These are phyloP conservation scores for Saccopteryx bilineata DNA, from an alignment of 2,113 vertebrate species.

Conservation along the genomic window DNA sequence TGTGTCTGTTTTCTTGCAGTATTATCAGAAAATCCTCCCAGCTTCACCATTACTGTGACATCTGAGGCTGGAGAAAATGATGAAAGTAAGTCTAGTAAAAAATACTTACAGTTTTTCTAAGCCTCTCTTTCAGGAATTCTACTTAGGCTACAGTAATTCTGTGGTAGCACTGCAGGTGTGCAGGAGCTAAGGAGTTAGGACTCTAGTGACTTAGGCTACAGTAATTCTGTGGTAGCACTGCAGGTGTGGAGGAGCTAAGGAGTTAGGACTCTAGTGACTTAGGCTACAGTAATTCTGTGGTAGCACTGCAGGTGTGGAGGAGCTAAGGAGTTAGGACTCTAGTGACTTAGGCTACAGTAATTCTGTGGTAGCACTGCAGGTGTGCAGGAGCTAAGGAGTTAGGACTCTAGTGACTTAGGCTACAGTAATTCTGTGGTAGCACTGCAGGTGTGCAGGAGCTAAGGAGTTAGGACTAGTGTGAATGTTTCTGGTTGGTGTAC, in stretches of 20 bases:
- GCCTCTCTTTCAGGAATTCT: neutral
- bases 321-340: no score
- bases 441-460: neutral
- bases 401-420: no score
- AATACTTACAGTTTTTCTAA: neutral
- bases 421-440: neutral
- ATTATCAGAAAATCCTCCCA: constrained; percentile 93
- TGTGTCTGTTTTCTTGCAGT: constrained; percentile 88
- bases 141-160: neutral
- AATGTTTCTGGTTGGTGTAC: neutral
- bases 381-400: neutral
- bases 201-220: neutral
- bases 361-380: neutral
- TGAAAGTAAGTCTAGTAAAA: constrained; percentile 93
- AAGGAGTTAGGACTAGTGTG: neutral
- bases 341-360: neutral
- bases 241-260: neutral
- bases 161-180: neutral
- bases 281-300: neutral
- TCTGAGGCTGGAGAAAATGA: constrained; percentile 95
- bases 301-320: neutral
- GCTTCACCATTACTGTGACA: constrained; percentile 97
- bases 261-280: no score
- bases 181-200: neutral
- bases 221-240: neutral